Evolutionary conservation across 2,888 invertebrate genomes (phyloP), one percentile per base, ranked within the genome.

Genomic region (Heliconius sara): DNA sequence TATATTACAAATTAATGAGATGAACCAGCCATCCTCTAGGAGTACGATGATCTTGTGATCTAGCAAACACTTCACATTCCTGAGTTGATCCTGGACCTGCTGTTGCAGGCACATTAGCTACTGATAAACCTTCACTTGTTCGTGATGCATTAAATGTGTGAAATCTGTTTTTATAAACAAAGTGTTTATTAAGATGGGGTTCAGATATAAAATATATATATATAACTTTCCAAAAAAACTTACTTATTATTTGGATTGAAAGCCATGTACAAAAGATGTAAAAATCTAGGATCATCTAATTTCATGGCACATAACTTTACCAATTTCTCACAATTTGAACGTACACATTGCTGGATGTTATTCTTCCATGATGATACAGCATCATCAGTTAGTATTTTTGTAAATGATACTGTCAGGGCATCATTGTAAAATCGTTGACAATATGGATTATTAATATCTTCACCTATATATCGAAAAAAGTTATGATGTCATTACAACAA

Each of bases 291-390:
- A 97, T 99, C 99, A 93, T 99, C 99, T 91, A 99, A 96, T 94
- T 99, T 99, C 87, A 98, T 96, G 84, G 99, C 98, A 95, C 99
- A 98, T 85, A 99, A 95, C 95, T 99, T 98, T 84, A 99, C 97
- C 86, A 99, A 96, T 91, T 98, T 97, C 90, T 98, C 97, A 90
- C 99, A 99, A 90, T 99, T 99, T 88, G 98, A 97, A 88, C 98
- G 96, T 86, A 99, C 99, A 95, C 98, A 99, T 91, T 97, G 97
- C 92, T 99, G 99, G 90, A 99, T 99, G 92, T 99, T 99, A 88
- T 97, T 97, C 94, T 99, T 99, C 99, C 99, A 99, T 88, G 99
- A 99, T 88, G 98, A 98, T 76, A 99, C 99, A 77, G 99, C 99
- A 93, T 99, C 99, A 93, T 99, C 99, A 27, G 99, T 99, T 88